Evolutionary conservation across 2,888 invertebrate genomes (phyloP), one percentile per base, ranked within the genome.

Genomic region (Mamestra brassicae): DNA sequence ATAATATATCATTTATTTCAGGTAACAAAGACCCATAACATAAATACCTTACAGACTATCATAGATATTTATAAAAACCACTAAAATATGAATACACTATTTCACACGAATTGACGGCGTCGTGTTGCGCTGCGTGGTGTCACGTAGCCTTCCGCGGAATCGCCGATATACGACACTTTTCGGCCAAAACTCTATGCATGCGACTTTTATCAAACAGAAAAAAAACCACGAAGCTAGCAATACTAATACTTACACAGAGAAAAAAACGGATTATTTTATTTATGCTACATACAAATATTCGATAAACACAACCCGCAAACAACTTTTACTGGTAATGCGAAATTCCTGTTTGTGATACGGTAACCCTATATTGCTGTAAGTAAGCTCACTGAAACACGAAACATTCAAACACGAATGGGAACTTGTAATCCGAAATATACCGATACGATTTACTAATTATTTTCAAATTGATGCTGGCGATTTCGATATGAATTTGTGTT

Each of bases 291-390:
- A 72, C 26, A 50, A 72, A 45, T 55, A 66, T 38, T 65, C 61
- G 45, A 57, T 72, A 73, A 26, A 52, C 36, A 36, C 17, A 66
- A 58, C 54, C 42, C 13, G 13, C 57, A 50, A 67, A 50, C 34
- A 26, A 54, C 61, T 65, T 68, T 47, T 57, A 83, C 26, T 54
- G 11, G 57, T 62, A 78, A 65, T 72, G 61, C 50, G 26, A 78
- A 62, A 83, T 69, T 66, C 47, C 73, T 69, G 58, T 83, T 69
- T 50, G 57, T 72, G 78, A 72, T 72, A 83, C 13, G 11, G 15
- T 54, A 65, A 61, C 57, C n/a, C 1, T 63, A 34, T 45, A 57
- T 0, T 47, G 5, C 26, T 45, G 54, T 55, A 63, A 70, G n/a
- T 52, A 52, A 69, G 36, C 50, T 75, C 34, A 68, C 60, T 55